A percentile compares a stretch with the other conserved stretches of the same genome.
These are phyloP conservation scores for Chamaetylas fuelleborni DNA, from an alignment of 2,113 vertebrate species.

Conservation along the genomic window DNA sequence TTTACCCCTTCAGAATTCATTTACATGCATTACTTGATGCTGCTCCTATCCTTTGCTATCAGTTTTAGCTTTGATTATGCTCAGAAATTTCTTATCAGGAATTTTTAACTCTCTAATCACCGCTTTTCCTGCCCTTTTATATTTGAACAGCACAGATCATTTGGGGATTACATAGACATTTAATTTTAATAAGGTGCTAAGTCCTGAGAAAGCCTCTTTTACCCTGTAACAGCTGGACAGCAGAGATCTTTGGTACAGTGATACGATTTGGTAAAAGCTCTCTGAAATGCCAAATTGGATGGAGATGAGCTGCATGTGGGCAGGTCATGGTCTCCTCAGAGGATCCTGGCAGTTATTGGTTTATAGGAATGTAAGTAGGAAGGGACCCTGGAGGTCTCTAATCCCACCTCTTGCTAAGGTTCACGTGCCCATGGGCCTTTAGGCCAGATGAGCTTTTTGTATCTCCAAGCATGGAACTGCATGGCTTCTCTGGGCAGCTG, in stretches of 20 bases:
- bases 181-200: not conserved
- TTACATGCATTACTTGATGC: not conserved
- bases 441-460: not conserved
- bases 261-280: not conserved
- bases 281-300: not conserved
- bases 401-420: not conserved
- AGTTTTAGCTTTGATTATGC: not conserved
- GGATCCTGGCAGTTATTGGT: not conserved
- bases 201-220: not conserved
- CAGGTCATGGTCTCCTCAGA: not conserved
- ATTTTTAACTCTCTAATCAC: not conserved
- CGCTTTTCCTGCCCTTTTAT: not conserved
- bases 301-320: not conserved
- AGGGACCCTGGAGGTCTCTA: not conserved
- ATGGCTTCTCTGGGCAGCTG: not conserved
- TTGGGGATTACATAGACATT: not conserved
- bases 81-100: not conserved
- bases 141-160: not conserved
- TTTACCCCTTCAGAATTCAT: not conserved
- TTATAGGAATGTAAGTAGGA: not conserved
- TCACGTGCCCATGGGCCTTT: not conserved
- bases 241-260: not conserved
- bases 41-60: not conserved
- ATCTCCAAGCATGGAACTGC: not conserved
- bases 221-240: not conserved